These are phyloP conservation scores for Azemiops feae DNA, from an alignment of 2,113 vertebrate genomes.

Conservation along the genomic window DNA sequence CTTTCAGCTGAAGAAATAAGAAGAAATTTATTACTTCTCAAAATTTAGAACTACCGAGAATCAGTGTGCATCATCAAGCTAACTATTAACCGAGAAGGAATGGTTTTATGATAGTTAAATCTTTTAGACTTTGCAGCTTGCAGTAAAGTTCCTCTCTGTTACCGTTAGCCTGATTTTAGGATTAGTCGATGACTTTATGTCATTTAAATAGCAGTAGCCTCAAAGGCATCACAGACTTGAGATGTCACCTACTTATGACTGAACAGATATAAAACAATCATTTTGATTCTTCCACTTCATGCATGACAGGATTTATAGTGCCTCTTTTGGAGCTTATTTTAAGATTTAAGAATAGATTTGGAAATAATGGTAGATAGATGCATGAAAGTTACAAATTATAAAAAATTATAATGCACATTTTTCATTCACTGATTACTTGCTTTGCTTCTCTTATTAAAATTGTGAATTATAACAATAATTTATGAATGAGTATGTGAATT, in stretches of 20 bases:
- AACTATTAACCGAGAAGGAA: not conserved
- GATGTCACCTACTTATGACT: constrained; percentile 1
- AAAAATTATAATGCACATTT: not conserved
- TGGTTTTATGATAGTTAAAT: not conserved
- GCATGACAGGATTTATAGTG: not conserved
- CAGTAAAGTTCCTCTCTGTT: not conserved
- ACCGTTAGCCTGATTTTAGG: not conserved
- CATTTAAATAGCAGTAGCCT: not conserved
- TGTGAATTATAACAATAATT: not conserved
- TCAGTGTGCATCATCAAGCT: not conserved
- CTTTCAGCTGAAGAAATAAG: not conserved
- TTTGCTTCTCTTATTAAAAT: not conserved
- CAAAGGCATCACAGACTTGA: not conserved
- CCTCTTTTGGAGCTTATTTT: constrained; percentile 7
- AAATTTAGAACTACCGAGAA: not conserved
- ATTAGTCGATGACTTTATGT: constrained; percentile 6
- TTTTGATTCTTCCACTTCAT: constrained; percentile 22
- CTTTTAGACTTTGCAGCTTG: not conserved
- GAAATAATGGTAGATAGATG: not conserved
- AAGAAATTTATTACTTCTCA: not conserved
- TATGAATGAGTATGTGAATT: not conserved
- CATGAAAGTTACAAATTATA: not conserved
- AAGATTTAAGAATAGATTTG: not conserved
- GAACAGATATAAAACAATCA: constrained; percentile 10
- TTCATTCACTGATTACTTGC: not conserved